These are phyloP conservation scores for Ceryle rudis DNA, from an alignment of 2,797 vertebrate genomes.

Conservation along the genomic window DNA sequence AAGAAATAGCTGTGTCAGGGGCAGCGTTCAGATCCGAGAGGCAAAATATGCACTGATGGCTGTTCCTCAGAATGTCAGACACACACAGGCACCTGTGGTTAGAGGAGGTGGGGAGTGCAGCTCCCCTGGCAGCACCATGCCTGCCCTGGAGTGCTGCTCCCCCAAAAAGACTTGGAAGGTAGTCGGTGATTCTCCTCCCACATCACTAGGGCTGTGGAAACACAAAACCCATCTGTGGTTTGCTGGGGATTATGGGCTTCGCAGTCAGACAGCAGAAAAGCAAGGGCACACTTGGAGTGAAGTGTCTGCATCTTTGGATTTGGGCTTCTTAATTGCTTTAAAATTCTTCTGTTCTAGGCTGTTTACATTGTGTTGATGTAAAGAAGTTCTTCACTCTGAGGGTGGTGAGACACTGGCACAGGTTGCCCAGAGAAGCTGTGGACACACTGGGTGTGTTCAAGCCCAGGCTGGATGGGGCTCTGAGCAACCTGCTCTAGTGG, in stretches of 20 bases:
- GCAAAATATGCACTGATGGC: rapidly evolving
- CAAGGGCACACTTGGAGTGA: neutral
- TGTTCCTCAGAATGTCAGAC: neutral
- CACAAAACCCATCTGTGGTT: neutral
- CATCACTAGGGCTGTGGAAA: neutral
- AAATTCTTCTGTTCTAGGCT: neutral
- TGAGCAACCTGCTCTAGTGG: neutral
- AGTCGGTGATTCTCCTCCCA: neutral
- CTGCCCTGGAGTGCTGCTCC: neutral
- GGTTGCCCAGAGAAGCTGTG: neutral
- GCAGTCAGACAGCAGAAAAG: neutral
- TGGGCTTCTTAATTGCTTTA: neutral
- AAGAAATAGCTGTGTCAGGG: neutral
- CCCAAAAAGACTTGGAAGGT: neutral
- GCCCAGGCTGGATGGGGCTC: neutral
- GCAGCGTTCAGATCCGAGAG: neutral
- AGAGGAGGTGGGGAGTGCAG: neutral
- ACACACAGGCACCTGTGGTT: rapidly evolving
- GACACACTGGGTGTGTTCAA: neutral
- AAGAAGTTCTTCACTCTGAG: neutral
- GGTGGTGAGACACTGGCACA: neutral
- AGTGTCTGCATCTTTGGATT: neutral
- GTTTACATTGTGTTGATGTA: neutral
- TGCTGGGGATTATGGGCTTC: neutral
- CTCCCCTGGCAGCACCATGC: rapidly evolving